Base-by-base conservation (phyloP, 2,113 vertebrate genomes). In the Megaleporinus macrocephalus region DNA sequence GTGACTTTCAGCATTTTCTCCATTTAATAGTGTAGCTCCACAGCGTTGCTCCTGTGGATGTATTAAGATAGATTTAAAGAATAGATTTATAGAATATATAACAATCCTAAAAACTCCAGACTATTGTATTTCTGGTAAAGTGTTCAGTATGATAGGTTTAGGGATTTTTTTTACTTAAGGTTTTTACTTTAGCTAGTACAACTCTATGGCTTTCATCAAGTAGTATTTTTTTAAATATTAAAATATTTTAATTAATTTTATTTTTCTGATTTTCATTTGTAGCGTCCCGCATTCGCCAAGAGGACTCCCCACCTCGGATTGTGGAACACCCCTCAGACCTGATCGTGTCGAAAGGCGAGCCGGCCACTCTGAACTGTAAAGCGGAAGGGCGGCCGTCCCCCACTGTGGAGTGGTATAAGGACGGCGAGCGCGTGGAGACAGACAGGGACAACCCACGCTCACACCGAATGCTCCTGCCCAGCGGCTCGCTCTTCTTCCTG, bases 261-360 rank as follows among this genome's bases (percentile, higher is more conserved):
- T 47, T 22, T 16, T 1, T 27, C 41, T 14, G n/a, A n/a, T n/a
- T 79, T 1, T 24, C 27, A 3, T 79, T 59, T 81, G 29, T 24
- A 99, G 97, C 97, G 91, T 99, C 97, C 66, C 98, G 97, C 81
- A 94, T 98, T 62, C 98, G 98, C 76, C 98, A 99, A 86, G 98
- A 99, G 90, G 98, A 99, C 89, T 97, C 91, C 36, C 94, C 97
- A n/a, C 97, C 98, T 0, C 95, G 97, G 82, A 98, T 98, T 11
- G 96, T 96, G 79, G 97, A 99, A 81, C 97, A 99, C 89, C 97
- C 97, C 62, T 99, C 97, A 5, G 97, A 99, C 84, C 97, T 98
- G 82, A 98, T 98, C 61, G 97, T 99, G 72, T 99, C 97, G n/a
- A 98, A 97, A 86, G 97, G 97, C 82, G 97, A 98, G 85, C 97